Conservation (phyloP, 2,888 invertebrate species). For the Brachylomia viminalis region DNA sequence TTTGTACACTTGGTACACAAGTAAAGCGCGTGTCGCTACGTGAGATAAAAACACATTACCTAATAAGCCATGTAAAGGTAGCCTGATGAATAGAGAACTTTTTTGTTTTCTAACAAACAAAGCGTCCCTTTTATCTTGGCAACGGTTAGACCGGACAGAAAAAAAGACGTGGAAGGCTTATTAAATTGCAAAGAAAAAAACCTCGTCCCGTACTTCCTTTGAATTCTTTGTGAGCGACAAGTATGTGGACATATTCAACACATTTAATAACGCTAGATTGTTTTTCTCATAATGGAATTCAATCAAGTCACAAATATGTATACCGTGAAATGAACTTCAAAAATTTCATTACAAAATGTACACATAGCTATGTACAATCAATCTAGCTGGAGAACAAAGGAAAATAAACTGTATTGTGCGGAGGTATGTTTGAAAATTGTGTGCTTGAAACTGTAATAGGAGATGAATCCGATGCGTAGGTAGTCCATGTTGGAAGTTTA, state of each 20-base stretch:
- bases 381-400: not conserved
- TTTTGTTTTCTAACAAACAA: slow-evolving; percentile 30
- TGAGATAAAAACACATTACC: no score
- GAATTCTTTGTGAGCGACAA: slow-evolving; percentile 17
- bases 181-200: slow-evolving; percentile 46
- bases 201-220: slow-evolving; percentile 2
- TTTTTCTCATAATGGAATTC: slow-evolving; percentile 32
- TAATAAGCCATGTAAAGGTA: slow-evolving; percentile 16
- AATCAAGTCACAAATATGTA: slow-evolving; percentile 36
- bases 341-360: slow-evolving; percentile 54
- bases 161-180: slow-evolving; percentile 37
- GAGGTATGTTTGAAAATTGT: slow-evolving; percentile 26
- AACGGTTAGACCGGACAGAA: slow-evolving; percentile 20
- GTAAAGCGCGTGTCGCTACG: no score
- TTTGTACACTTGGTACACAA: no score
- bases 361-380: slow-evolving; percentile 10
- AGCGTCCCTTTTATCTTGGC: slow-evolving; percentile 28
- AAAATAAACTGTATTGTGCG: slow-evolving; percentile 12
- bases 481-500: slow-evolving; percentile 36
- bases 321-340: slow-evolving; percentile 47
- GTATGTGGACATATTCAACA: not conserved
- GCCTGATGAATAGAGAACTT: not conserved
- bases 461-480: slow-evolving; percentile 56
- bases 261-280: slow-evolving; percentile 30
- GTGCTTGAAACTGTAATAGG: slow-evolving; percentile 5